phyloP scores from a whole-genome alignment of 2,888 invertebrate genomes.

The Ectropis crepuscularia region DNA sequence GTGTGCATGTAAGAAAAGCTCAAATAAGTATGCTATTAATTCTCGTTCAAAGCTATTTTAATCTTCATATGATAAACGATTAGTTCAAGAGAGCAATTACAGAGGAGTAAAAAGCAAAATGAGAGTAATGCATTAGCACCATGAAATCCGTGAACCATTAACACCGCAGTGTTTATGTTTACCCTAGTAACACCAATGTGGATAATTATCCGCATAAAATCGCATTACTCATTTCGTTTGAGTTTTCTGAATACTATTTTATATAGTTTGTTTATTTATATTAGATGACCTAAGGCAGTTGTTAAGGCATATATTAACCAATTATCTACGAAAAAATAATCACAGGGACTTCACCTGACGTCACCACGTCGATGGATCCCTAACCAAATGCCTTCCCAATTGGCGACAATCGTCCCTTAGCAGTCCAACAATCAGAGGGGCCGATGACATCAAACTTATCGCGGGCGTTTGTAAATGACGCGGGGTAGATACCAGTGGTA shows the following conservation, averaged over 20 bases:
- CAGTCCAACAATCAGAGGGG: too few relatives aligned
- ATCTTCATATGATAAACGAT: slow-evolving; percentile 76
- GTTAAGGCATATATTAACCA: too few relatives aligned
- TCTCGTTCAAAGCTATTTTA: slow-evolving; percentile 61
- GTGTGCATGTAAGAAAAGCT: slow-evolving; percentile 51
- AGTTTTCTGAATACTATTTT: not conserved
- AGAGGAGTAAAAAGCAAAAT: slow-evolving; percentile 53
- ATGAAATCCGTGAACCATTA: slow-evolving; percentile 68
- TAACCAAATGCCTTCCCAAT: too few relatives aligned
- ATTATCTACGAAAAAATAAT: too few relatives aligned
- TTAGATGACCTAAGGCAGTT: too few relatives aligned
- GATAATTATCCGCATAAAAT: slow-evolving; percentile 32
- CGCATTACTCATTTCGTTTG: slow-evolving; percentile 23
- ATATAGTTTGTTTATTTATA: too few relatives aligned
- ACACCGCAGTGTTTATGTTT: slow-evolving; percentile 65
- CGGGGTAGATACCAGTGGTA: too few relatives aligned
- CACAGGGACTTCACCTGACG: too few relatives aligned
- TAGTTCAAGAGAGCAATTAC: slow-evolving; percentile 77
- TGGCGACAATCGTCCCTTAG: too few relatives aligned
- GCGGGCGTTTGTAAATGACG: too few relatives aligned
- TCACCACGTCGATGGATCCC: too few relatives aligned
- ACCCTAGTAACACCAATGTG: slow-evolving; percentile 48
- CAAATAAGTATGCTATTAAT: slow-evolving; percentile 61
- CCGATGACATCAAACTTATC: too few relatives aligned
- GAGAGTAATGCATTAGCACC: slow-evolving; percentile 56